Conservation (phyloP, 2,797 vertebrate genomes). For the Cichlasoma orientale region DNA sequence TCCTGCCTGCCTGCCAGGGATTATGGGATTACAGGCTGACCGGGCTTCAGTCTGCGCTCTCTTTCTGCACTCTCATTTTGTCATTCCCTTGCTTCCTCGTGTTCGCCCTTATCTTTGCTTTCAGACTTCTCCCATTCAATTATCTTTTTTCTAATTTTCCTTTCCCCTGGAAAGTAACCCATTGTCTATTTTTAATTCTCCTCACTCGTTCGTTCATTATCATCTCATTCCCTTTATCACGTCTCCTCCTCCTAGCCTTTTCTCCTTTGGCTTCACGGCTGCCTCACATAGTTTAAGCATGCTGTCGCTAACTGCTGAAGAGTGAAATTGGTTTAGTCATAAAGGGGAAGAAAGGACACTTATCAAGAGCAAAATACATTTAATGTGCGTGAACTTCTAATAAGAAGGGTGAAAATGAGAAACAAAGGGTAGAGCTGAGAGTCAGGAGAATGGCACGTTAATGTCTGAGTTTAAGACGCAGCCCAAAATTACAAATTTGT, state of each 20-base stretch:
- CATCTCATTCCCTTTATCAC: conserved; percentile 24
- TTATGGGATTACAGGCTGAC: conserved; percentile 80
- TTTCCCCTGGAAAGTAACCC: conserved; percentile 20
- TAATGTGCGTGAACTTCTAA: conserved; percentile 25
- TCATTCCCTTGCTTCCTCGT: conserved; percentile 42
- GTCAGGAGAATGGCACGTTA: neutral
- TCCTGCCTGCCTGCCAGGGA: conserved; percentile 78
- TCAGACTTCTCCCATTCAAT: conserved; percentile 40
- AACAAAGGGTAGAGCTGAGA: neutral
- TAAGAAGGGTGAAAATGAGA: conserved; percentile 15
- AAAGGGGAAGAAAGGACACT: conserved; percentile 2
- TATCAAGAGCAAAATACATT: conserved; percentile 16
- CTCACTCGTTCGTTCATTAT: conserved; percentile 6
- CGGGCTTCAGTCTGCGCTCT: conserved; percentile 43
- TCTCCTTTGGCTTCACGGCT: conserved; percentile 26
- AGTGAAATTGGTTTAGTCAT: conserved; percentile 42
- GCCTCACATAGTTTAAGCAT: conserved; percentile 23
- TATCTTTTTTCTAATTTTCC: conserved; percentile 46
- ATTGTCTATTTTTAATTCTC: conserved; percentile 47
- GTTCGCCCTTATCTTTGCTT: conserved; percentile 51
- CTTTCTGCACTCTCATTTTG: conserved; percentile 50
- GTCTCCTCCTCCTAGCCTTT: neutral
- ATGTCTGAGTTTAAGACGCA: neutral
- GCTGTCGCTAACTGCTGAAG: conserved; percentile 34
- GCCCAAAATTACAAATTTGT: neutral